Evolutionary conservation across 1,140 invertebrate species (phyloP), one percentile per base, ranked within the genome.

Genomic region (Carcinoscorpius rotundicauda): DNA sequence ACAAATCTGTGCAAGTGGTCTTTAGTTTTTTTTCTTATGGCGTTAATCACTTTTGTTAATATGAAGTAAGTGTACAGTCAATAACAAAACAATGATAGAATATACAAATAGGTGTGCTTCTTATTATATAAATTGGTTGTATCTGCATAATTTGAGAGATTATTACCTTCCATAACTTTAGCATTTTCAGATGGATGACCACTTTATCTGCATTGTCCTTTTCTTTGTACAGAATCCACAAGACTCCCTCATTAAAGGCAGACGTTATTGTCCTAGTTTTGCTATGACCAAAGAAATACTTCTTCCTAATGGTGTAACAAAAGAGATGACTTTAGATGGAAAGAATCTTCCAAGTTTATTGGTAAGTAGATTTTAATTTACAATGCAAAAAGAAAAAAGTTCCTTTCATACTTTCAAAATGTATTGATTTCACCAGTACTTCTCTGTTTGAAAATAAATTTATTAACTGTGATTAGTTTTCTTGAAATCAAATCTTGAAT

Each of bases 261-360:
- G 69, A 0, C 69, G 71, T 49, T 60, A 69, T 51, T 72, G 71
- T 60, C 71, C 71, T n/a, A 70, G 71, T 60, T 73, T 72, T 48
- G 69, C 62, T 57, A 9, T 68, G n/a, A 65, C 71, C 52, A 79
- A 82, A 69, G 81, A 83, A 4, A 86, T 93, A 64, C 81, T 94
- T 72, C 75, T 94, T 55, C 89, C 91, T 1, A 91, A 92, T 70
- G 90, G 89, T 75, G 88, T 93, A 50, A 85, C 87, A 3, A 91
- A 90, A 74, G 89, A 93, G 78, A 87, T 95, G 60, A 81, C 86
- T 49, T 80, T 96, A n/a, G 88, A 93, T 76, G 90, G 93, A 11
- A 88, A 92, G 73, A 94, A 95, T 78, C 76, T 94, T 1, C 67
- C 67, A 5, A 65, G 64, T 57, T 61, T 64, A 29, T 52, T 68